phyloP scores from a whole-genome alignment of 2,113 vertebrate species.

The Conger conger region DNA sequence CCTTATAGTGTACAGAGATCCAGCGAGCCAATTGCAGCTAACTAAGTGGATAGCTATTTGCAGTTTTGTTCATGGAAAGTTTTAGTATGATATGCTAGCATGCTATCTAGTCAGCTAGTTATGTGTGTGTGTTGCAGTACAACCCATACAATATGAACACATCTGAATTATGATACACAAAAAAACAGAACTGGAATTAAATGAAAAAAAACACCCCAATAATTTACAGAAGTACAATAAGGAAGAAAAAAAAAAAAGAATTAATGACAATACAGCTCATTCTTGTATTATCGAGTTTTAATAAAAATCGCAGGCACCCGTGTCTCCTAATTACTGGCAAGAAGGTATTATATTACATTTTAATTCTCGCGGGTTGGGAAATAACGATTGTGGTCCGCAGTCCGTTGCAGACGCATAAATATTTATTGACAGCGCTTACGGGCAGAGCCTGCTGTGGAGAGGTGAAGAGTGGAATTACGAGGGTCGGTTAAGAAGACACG shows the following conservation, averaged over 20 bases:
- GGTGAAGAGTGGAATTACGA: not conserved
- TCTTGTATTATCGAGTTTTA: not conserved
- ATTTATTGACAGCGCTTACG: not conserved
- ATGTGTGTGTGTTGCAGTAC: too few relatives aligned
- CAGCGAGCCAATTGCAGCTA: too few relatives aligned
- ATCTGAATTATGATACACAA: too few relatives aligned
- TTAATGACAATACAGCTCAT: not conserved
- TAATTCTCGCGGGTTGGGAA: not conserved
- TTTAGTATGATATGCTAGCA: too few relatives aligned
- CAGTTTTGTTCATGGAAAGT: too few relatives aligned
- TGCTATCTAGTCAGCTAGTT: too few relatives aligned
- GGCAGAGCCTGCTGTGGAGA: not conserved
- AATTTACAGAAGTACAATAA: not conserved
- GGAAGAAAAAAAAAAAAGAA: not conserved
- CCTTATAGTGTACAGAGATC: too few relatives aligned
- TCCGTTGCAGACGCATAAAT: not conserved
- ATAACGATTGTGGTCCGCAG: not conserved
- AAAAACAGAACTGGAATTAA: too few relatives aligned
- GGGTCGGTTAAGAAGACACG: not conserved
- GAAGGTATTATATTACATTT: not conserved
- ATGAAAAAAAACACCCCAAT: too few relatives aligned
- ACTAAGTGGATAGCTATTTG: too few relatives aligned
- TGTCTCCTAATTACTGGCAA: not conserved
- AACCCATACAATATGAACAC: too few relatives aligned
- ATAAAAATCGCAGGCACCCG: not conserved